Percentiles rank a stretch among this genome's conserved stretches.
Evolutionary conservation across 2,113 vertebrate genomes (phyloP).

Genomic region (Podiceps cristatus): DNA sequence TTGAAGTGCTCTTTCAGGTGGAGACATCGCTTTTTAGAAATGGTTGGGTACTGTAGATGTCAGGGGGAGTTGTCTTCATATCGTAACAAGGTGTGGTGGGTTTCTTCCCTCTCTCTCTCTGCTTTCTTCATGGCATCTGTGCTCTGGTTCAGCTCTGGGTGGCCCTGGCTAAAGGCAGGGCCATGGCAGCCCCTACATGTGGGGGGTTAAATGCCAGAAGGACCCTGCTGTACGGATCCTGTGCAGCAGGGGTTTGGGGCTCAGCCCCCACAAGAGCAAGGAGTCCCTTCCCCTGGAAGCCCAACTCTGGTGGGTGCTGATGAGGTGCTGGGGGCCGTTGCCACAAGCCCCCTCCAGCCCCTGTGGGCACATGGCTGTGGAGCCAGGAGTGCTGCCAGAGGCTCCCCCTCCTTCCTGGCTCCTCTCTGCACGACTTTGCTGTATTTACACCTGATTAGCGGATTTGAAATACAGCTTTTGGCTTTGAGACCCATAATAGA

Average conservation of each 20-base stretch:
- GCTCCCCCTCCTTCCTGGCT: not conserved
- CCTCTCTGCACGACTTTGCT: not conserved
- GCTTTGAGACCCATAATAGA: slow-evolving; percentile 40
- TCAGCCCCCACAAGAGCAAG: accelerated
- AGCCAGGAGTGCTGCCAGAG: not conserved
- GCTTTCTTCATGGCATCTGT: not conserved
- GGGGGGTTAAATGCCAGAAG: not conserved
- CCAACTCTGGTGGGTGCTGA: not conserved
- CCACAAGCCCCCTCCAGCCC: not conserved
- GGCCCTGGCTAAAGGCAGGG: not conserved
- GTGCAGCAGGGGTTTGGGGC: not conserved
- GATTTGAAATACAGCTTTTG: slow-evolving; percentile 30
- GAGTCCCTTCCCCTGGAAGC: not conserved
- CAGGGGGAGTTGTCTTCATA: not conserved
- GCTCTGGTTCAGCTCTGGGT: not conserved
- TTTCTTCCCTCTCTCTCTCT: not conserved
- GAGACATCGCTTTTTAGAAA: not conserved
- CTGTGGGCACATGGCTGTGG: not conserved
- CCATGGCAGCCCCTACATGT: not conserved
- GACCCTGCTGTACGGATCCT: not conserved
- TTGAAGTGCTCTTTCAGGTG: not conserved
- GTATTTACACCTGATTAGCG: not conserved
- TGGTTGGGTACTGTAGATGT: not conserved
- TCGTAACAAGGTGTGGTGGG: not conserved
- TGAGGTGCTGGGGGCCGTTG: not conserved